A percentile compares a stretch with the other conserved stretches of the same genome.
Evolutionary conservation across 2,888 invertebrate genomes (phyloP).

Genomic region (Chrysomela aeneicollis): DNA sequence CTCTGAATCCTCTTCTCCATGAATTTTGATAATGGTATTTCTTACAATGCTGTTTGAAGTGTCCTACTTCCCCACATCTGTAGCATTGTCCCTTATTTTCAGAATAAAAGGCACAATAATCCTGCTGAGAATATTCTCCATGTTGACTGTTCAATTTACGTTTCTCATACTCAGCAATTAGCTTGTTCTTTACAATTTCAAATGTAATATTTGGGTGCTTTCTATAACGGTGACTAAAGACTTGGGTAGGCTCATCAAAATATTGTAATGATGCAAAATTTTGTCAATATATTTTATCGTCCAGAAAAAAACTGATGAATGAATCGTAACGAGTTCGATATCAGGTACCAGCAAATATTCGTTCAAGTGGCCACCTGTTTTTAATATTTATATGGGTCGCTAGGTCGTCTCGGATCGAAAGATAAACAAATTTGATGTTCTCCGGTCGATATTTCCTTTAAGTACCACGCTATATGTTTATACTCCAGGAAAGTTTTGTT

Average conservation of each 20-base stretch:
- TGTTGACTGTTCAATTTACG: background rate
- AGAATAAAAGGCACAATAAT: background rate
- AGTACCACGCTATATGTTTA: too few species aligned
- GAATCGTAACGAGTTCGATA: too few species aligned
- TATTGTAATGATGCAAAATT: too few species aligned
- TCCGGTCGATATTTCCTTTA: too few species aligned
- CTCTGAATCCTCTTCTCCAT: background rate
- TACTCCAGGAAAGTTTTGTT: too few species aligned
- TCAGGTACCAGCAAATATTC: too few species aligned
- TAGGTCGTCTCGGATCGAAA: too few species aligned
- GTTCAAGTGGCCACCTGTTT: too few species aligned
- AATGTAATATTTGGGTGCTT: slow-evolving; percentile 26
- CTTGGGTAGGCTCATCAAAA: slow-evolving; percentile 31
- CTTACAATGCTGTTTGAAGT: slow-evolving; percentile 11
- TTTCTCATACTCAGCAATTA: slow-evolving; percentile 12
- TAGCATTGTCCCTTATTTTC: slow-evolving; percentile 16
- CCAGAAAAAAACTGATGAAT: too few species aligned
- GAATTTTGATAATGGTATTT: background rate
- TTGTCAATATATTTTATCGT: too few species aligned
- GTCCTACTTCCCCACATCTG: slow-evolving; percentile 19
- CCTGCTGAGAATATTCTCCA: background rate
- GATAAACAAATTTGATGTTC: too few species aligned
- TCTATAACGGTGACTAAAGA: slow-evolving; percentile 33
- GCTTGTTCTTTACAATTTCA: slow-evolving; percentile 22
- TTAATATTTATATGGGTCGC: too few species aligned